A percentile compares a stretch with the other conserved stretches of the same genome.
Evolutionary conservation across 2,113 vertebrate genomes (phyloP).

Genomic region (Syngnathus scovelli): DNA sequence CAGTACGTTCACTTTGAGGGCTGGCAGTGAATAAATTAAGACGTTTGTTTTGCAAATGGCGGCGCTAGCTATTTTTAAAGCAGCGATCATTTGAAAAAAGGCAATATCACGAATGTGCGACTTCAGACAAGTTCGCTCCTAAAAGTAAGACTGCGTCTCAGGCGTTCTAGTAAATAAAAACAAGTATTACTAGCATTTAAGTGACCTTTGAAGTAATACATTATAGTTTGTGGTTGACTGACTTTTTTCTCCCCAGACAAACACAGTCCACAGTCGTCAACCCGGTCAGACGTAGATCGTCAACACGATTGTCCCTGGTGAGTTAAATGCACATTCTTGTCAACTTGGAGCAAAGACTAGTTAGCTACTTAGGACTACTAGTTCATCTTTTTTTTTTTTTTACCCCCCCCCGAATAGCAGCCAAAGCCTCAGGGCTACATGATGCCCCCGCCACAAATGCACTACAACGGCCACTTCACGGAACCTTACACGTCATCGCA

Average conservation of each 20-base stretch:
- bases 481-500: slow-evolving; percentile 92
- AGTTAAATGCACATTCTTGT: slow-evolving; percentile 28
- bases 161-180: background rate
- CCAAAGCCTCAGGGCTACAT: slow-evolving; percentile 87
- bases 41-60: no score
- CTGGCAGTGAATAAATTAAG: no score
- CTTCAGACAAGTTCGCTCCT: background rate
- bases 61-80: background rate
- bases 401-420: slow-evolving; percentile 60
- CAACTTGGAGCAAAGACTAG: background rate
- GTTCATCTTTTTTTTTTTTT: slow-evolving; percentile 24
- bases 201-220: background rate
- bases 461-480: slow-evolving; percentile 91
- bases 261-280: slow-evolving; percentile 80
- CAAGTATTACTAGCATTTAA: background rate
- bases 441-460: slow-evolving; percentile 87
- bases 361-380: background rate
- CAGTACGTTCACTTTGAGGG: no score
- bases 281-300: slow-evolving; percentile 84
- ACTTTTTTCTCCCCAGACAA: slow-evolving; percentile 71
- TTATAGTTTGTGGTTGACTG: background rate
- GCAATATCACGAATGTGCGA: background rate
- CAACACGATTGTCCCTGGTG: slow-evolving; percentile 91
- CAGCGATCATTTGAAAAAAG: background rate
- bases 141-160: background rate